A percentile compares a stretch with the other conserved stretches of the same genome.
phyloP scores from a whole-genome alignment of 2,888 invertebrate genomes.

The Lycocerus yunnanus region DNA sequence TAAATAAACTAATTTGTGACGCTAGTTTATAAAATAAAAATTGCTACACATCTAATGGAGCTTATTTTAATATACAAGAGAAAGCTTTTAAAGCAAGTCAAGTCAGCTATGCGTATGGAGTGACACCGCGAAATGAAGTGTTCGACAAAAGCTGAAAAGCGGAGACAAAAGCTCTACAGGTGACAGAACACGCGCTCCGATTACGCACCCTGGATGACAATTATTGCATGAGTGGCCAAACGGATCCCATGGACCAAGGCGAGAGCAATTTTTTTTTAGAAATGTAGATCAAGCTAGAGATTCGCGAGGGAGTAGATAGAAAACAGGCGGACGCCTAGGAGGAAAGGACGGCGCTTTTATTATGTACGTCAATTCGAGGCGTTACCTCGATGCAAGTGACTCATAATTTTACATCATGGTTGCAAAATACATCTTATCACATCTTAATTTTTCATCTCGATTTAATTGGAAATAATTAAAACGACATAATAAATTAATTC shows the following conservation, averaged over 20 bases:
- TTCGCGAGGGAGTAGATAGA: slow-evolving; percentile 8
- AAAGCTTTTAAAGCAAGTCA: slow-evolving; percentile 21
- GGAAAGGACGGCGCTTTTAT: slow-evolving; percentile 12
- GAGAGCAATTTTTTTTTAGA: background rate
- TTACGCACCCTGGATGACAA: slow-evolving; percentile 24
- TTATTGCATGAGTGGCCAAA: slow-evolving; percentile 16
- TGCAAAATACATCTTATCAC: slow-evolving; percentile 17
- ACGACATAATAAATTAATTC: too few species aligned
- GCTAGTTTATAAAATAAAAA: slow-evolving; percentile 8
- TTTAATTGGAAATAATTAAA: too few species aligned
- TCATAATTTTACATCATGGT: slow-evolving; percentile 24
- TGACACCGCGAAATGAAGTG: slow-evolving; percentile 17
- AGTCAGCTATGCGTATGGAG: slow-evolving; percentile 18
- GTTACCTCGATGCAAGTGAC: slow-evolving; percentile 9
- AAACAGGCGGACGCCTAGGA: slow-evolving; percentile 18
- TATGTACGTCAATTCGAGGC: slow-evolving; percentile 14
- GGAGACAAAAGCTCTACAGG: slow-evolving; percentile 24
- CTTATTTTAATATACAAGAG: slow-evolving; percentile 26
- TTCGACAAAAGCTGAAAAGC: slow-evolving; percentile 19
- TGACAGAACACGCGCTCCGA: slow-evolving; percentile 27
- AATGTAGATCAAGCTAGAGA: background rate
- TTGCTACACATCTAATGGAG: slow-evolving; percentile 8
- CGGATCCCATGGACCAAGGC: background rate
- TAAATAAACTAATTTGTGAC: slow-evolving; percentile 27
- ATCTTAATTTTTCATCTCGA: background rate